A percentile compares a stretch with the other conserved stretches of the same genome.
These are phyloP conservation scores for Metaphire vulgaris DNA, from an alignment of 1,140 invertebrate species.

Conservation along the genomic window DNA sequence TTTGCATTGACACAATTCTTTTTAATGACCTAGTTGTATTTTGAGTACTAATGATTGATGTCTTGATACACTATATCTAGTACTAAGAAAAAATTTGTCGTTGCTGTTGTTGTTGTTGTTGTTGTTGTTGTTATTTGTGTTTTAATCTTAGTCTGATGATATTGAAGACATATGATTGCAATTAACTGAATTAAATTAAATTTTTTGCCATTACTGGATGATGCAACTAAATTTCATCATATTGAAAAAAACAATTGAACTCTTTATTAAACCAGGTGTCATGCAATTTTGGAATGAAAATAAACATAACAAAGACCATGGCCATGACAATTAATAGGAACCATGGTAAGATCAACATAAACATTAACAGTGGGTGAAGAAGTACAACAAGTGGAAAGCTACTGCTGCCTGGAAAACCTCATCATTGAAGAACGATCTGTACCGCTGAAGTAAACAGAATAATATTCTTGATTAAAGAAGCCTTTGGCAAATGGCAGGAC, in stretches of 20 bases:
- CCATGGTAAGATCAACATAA: neutral
- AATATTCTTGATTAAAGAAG: too few relatives aligned
- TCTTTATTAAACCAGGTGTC: too few relatives aligned
- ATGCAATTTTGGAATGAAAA: neutral
- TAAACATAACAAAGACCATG: neutral
- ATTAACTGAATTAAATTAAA: neutral
- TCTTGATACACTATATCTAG: neutral
- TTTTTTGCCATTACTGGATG: slow-evolving; percentile 7
- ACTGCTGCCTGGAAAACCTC: too few relatives aligned
- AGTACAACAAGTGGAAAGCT: too few relatives aligned
- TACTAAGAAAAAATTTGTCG: neutral
- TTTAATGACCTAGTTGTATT: neutral
- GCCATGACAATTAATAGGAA: neutral
- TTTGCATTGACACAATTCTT: neutral
- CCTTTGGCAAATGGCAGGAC: too few relatives aligned
- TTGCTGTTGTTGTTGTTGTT: neutral
- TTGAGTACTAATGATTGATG: neutral
- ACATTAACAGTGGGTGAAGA: neutral
- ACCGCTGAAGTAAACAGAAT: too few relatives aligned
- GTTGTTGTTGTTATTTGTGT: neutral
- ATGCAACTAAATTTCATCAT: neutral
- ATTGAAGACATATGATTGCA: neutral
- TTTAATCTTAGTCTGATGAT: neutral
- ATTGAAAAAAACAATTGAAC: neutral
- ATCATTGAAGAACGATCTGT: too few relatives aligned